Evolutionary conservation across 2,888 invertebrate genomes (phyloP).

Genomic region (Bombyx huttoni): DNA sequence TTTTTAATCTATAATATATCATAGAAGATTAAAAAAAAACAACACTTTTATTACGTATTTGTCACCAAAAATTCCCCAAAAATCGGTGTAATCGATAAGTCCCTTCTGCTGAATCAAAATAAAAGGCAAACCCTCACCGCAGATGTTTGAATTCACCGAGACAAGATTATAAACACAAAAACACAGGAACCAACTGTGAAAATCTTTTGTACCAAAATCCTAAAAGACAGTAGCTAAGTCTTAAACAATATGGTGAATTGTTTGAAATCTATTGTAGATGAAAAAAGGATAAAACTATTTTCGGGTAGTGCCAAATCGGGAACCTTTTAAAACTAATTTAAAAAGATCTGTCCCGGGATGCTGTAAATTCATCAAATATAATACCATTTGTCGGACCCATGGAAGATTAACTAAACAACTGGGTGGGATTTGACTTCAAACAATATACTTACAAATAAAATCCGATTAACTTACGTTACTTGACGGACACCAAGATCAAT

Average conservation of each 20-base stretch:
- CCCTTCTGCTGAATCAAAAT: too few relatives aligned
- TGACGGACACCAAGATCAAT: slow-evolving; percentile 36
- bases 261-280: neutral
- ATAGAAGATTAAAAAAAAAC: too few relatives aligned
- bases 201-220: neutral
- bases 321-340: slow-evolving; percentile 11
- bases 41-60: too few relatives aligned
- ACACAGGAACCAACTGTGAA: neutral
- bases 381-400: slow-evolving; percentile 20
- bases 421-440: slow-evolving; percentile 41
- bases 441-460: slow-evolving; percentile 53
- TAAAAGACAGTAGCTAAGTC: slow-evolving; percentile 4
- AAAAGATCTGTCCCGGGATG: slow-evolving; percentile 18
- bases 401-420: slow-evolving; percentile 21
- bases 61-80: too few relatives aligned
- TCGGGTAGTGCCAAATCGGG: slow-evolving; percentile 2
- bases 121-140: neutral
- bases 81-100: too few relatives aligned
- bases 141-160: neutral
- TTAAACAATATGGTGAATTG: slow-evolving; percentile 5
- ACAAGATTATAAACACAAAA: neutral
- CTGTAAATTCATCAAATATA: slow-evolving; percentile 41
- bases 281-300: neutral
- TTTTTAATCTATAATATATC: too few relatives aligned
- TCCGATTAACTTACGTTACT: slow-evolving; percentile 49